Base-by-base conservation (phyloP, 2,113 vertebrate genomes). In the Turnix velox region DNA sequence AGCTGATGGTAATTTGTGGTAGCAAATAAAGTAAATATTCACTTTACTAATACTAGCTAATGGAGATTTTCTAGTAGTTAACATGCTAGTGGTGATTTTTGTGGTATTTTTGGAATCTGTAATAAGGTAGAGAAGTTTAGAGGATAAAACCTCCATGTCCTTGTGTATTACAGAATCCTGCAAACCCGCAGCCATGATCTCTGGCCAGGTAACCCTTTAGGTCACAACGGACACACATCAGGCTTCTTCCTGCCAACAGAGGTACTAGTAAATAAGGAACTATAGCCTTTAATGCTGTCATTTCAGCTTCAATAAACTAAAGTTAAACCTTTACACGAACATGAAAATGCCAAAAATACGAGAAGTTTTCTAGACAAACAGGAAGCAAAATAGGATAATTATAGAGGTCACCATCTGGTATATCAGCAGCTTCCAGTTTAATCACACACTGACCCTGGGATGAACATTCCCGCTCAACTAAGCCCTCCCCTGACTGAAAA, bases 361-460 rank as follows among this genome's bases (percentile, higher is more conserved):
- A 25, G 22, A 24, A 65, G 20, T 65, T 58, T 18, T 68, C 74
- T 68, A 91, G 82, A 81, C 93, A 92, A 94, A 91, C 81, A 87
- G 77, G 95, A 94, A 91, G 71, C 58, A 93, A 94, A 96, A 87
- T 85, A 93, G 81, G 94, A 95, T 94, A 92, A 95, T 96, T 96
- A 87, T 94, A 87, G 94, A 95, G 87, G 91, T 92, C 89, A 91
- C 94, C 94, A 96, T 95, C 96, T 96, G 91, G 80, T 93, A 40
- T 39, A 93, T 15, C 91, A 88, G 92, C 74, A 92, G 96, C 92
- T 87, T 93, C 74, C 84, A 93, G 74, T 95, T 96, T 96, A 96
- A 96, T 96, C 95, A 94, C 91, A 96, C 74, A 73, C 79, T 95
- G 94, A 95, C 92, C 94, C 76, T 3, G 8, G 77, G 77, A 93